Evolutionary conservation across 2,113 vertebrate species (phyloP), one percentile per base, ranked within the genome.

Genomic region (Psilopogon haemacephalus): DNA sequence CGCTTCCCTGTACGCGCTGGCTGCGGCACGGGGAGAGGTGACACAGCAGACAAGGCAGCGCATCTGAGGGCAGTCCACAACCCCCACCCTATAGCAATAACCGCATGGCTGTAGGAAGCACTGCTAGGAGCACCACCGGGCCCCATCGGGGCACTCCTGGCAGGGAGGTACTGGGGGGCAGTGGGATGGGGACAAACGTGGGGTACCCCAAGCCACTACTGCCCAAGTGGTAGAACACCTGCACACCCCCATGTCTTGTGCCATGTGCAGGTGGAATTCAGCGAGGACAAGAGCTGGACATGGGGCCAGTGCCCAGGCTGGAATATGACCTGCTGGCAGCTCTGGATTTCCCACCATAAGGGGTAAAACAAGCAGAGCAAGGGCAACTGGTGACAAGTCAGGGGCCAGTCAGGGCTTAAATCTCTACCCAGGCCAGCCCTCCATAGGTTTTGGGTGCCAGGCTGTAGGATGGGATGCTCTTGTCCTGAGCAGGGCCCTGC

Each of bases 291-390:
- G 30, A 21, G 24, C 33, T 4, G 1, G 58, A 24, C 38, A 48
- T 4, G 4, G 40, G 54, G 38, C 30, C 6, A 13, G 28, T 2
- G 8, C 38, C 28, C 44, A 56, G 70, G 56, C 28, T 27, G 32
- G 32, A 18, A 32, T 0, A 0, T 37, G 27, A 35, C n/a, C 40
- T 33, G 42, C 6, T 0, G 2, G 46, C 32, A 15, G 35, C 67
- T 17, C 44, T 7, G 19, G 4, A 17, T 35, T 12, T 55, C 6
- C 26, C 37, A 14, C 52, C 2, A 0, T 16, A 20, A 71, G 27
- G 12, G 56, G 62, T 9, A 35, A 71, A 15, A 48, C 17, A 5
- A 52, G 35, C 20, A 59, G 20, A 8, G 30, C 1, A 3, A 68
- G 48, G 54, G 56, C 23, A 26, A 35, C 24, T 30, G 56, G 30